Evolutionary conservation across 2,797 vertebrate species (phyloP), one percentile per base, ranked within the genome.

Genomic region (Lagocephalus sceleratus): DNA sequence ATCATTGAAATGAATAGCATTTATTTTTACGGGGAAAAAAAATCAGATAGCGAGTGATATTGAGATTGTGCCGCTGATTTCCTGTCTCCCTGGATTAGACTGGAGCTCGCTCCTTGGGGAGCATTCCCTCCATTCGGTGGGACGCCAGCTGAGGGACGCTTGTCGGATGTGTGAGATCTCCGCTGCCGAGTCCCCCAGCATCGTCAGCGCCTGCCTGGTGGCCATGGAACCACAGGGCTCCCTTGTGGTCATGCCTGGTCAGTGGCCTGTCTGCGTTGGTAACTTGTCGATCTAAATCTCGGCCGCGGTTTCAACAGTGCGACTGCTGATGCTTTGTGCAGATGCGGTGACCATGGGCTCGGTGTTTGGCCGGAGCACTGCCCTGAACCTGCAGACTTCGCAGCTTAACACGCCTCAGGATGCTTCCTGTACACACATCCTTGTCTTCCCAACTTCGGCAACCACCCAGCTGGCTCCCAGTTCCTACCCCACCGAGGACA

Each of bases 171-270:
- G 97, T 41, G 95, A 96, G 20, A 94, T 98, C 85, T 99, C 96
- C 0, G 82, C 95, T 0, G 90, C 91, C 0, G 97, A 99, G 83
- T 95, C 95, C 20, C 97, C 96, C 32, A 91, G 92, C 51, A 95
- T 99, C 85, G 94, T 98, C 79, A 98, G 96, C 82, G 96, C 97
- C 92, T 99, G 96, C 76, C 89, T 99, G 81, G 95, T 99, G 35
- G 96, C 97, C 88, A 95, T 99, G 94, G 97, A 99, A 86, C 96
- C 97, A 2, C 97, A 98, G 82, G 97, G 97, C 42, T 98, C 97
- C 19, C 94, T 99, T 1, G 95, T 97, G 60, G 92, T 98, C 64
- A 98, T 99, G 97, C 97, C 96, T 87, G 97, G 97, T 98, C 51
- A 63, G 70, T 75, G 50, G 19, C 38, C 35, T 5, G 9, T 16